Evolutionary conservation across 2,113 vertebrate species (phyloP).

Genomic region (Apus apus): DNA sequence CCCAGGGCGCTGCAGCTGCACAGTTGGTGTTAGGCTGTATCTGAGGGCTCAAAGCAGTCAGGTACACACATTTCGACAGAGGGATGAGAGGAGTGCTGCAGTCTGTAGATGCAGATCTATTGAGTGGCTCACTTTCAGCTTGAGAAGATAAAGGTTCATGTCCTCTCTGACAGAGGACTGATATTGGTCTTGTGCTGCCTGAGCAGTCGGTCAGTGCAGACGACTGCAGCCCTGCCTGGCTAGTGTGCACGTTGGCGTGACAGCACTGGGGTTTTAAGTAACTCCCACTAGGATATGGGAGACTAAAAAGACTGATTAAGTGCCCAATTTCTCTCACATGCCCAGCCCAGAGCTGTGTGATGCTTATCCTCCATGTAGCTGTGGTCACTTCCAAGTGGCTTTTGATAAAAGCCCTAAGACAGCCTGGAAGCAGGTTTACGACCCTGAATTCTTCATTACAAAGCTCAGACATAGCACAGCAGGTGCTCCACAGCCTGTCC

Average conservation of each 20-base stretch:
- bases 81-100: neutral
- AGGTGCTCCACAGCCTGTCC: neutral
- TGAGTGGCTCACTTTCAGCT: rapidly evolving
- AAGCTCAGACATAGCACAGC: neutral
- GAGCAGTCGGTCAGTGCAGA: neutral
- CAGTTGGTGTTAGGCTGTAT: neutral
- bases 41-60: neutral
- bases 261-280: rapidly evolving
- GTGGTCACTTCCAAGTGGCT: no score
- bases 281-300: neutral
- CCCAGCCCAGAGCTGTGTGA: neutral
- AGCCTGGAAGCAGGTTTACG: neutral
- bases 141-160: neutral
- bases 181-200: neutral
- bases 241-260: rapidly evolving
- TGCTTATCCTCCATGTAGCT: neutral
- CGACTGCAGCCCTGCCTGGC: rapidly evolving
- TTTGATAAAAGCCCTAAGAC: neutral
- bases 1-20: neutral
- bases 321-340: rapidly evolving
- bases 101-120: neutral
- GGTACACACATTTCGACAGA: neutral
- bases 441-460: neutral
- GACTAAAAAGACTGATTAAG: neutral
- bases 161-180: neutral